Evolutionary conservation across 2,113 vertebrate genomes (phyloP).

Genomic region (Hippocampus barbouri): DNA sequence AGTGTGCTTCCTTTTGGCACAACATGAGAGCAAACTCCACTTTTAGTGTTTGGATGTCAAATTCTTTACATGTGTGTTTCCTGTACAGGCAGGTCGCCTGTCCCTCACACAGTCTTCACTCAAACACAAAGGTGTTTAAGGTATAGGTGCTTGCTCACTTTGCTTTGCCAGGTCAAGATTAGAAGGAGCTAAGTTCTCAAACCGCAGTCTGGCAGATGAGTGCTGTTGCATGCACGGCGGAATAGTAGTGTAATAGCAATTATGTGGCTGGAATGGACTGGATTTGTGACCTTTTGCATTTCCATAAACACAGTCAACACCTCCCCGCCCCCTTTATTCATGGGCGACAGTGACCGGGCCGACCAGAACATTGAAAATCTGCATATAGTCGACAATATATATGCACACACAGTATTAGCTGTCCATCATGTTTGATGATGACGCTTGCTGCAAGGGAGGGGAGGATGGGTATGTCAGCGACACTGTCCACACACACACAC

Average conservation of each 20-base stretch:
- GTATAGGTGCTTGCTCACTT: neutral
- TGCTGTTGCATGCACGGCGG: neutral
- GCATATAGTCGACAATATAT: no score
- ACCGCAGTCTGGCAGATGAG: slow-evolving; percentile 6
- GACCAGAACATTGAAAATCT: no score
- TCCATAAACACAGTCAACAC: neutral
- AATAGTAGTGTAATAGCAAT: slow-evolving; percentile 11
- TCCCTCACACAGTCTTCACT: slow-evolving; percentile 1
- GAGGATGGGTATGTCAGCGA: no score
- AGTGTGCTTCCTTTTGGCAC: slow-evolving; percentile 27
- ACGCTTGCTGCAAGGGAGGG: no score
- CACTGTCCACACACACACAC: no score
- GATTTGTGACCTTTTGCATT: neutral
- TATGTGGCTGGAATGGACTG: neutral
- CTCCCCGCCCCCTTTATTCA: no score
- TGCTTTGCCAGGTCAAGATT: slow-evolving; percentile 34
- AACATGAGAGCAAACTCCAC: slow-evolving; percentile 34
- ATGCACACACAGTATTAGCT: no score
- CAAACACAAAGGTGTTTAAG: neutral
- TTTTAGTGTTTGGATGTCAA: slow-evolving; percentile 54
- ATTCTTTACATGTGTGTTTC: slow-evolving; percentile 30
- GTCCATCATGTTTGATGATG: no score
- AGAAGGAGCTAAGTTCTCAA: slow-evolving; percentile 11
- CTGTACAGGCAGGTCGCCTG: slow-evolving; percentile 13
- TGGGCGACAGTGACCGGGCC: no score